These are phyloP conservation scores for Eilema depressum DNA, from an alignment of 2,888 invertebrate species.

Conservation along the genomic window DNA sequence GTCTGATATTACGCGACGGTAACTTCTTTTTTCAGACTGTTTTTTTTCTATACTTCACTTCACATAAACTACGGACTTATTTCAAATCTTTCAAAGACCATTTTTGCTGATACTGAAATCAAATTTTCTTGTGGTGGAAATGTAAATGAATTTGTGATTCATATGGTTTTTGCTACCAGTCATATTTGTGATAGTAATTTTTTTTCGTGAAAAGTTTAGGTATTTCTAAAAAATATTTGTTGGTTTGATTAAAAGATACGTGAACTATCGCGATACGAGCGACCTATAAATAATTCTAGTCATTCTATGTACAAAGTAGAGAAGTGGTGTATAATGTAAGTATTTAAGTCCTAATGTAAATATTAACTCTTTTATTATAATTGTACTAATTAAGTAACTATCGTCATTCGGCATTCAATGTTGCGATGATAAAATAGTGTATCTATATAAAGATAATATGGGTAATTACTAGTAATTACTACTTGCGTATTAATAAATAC, in stretches of 20 bases:
- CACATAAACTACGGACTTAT: background rate
- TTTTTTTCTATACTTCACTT: no score
- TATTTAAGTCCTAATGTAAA: constrained; percentile 59
- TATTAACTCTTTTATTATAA: constrained; percentile 57
- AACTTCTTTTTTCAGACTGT: no score
- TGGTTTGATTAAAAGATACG: constrained; percentile 33
- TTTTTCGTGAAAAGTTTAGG: background rate
- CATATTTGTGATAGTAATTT: no score
- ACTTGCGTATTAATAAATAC: no score
- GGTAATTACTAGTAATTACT: background rate
- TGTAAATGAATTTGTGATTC: background rate
- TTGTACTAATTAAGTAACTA: constrained; percentile 30
- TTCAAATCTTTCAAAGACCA: background rate
- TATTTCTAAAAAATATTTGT: constrained; percentile 10
- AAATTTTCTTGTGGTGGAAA: background rate
- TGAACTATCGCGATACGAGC: constrained; percentile 14
- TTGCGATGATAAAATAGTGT: constrained; percentile 12
- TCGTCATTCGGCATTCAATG: constrained; percentile 37
- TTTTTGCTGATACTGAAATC: background rate
- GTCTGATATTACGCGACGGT: background rate
- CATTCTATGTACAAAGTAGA: constrained; percentile 83
- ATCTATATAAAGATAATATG: background rate
- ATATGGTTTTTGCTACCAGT: no score
- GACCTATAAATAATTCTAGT: constrained; percentile 70
- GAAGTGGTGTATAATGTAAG: constrained; percentile 51